phyloP scores from a whole-genome alignment of 2,888 invertebrate genomes.

The Fragum whitleyi region DNA sequence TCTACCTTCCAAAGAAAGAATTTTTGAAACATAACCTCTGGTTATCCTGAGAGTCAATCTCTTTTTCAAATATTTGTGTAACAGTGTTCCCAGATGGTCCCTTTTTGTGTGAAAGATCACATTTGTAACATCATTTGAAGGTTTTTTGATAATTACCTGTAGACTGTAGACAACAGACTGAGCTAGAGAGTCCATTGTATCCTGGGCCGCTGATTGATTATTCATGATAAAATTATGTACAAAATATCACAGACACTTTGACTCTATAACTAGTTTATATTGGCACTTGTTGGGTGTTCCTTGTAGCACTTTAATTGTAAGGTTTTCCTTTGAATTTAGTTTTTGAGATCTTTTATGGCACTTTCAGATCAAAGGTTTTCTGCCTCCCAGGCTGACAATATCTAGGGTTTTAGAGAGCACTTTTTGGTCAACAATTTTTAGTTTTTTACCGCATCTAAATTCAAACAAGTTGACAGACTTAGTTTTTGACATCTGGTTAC shows the following conservation, averaged over 20 bases:
- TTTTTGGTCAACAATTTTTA: slow-evolving; percentile 20
- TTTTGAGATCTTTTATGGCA: too few relatives aligned
- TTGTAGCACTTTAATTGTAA: neutral
- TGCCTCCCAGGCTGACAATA: too few relatives aligned
- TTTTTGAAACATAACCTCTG: too few relatives aligned
- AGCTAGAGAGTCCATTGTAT: slow-evolving; percentile 41
- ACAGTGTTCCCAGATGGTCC: too few relatives aligned
- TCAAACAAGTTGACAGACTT: neutral
- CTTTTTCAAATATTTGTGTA: too few relatives aligned
- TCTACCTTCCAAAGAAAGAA: too few relatives aligned
- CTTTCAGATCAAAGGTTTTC: too few relatives aligned
- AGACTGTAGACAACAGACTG: slow-evolving; percentile 57
- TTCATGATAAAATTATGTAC: slow-evolving; percentile 5
- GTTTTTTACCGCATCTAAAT: neutral
- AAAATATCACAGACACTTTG: neutral
- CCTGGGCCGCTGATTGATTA: slow-evolving; percentile 2
- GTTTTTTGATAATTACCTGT: slow-evolving; percentile 51
- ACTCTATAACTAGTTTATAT: neutral
- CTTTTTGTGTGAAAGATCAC: too few relatives aligned
- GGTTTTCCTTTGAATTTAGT: too few relatives aligned
- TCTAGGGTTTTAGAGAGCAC: slow-evolving; percentile 8
- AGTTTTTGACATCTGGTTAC: too few relatives aligned
- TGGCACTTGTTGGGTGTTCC: slow-evolving; percentile 7
- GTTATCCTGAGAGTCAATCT: too few relatives aligned
- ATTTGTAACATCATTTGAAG: too few relatives aligned